A percentile compares a stretch with the other conserved stretches of the same genome.
Evolutionary conservation across 2,797 vertebrate genomes (phyloP).

Genomic region (Pseudotriccus pelzelni): DNA sequence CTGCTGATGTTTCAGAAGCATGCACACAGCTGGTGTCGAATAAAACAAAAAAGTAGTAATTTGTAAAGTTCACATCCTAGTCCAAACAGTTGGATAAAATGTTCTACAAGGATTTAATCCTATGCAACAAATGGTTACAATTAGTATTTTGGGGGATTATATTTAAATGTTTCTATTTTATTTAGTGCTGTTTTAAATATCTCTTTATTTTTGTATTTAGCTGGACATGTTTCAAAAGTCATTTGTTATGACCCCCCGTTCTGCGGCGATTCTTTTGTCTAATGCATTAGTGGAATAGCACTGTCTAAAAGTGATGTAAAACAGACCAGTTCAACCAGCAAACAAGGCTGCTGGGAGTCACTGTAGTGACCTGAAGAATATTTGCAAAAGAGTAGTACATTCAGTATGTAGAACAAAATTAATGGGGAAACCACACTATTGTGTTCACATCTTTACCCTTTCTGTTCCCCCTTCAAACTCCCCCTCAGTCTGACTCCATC

Average conservation of each 20-base stretch:
- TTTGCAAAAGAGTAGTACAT: neutral
- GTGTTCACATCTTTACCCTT: neutral
- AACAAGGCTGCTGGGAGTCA: neutral
- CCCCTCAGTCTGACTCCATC: neutral
- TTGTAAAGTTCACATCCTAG: constrained; percentile 13
- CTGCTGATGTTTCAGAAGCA: constrained; percentile 53
- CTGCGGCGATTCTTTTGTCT: constrained; percentile 28
- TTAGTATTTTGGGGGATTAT: constrained; percentile 18
- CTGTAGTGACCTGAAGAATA: neutral
- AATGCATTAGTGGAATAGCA: neutral
- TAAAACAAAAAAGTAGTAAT: constrained; percentile 21
- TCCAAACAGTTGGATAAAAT: constrained; percentile 16
- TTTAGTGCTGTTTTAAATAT: constrained; percentile 22
- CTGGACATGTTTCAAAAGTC: constrained; percentile 28
- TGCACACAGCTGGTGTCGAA: constrained; percentile 41
- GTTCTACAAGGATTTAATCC: constrained; percentile 37
- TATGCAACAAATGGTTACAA: constrained; percentile 32
- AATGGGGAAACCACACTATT: neutral
- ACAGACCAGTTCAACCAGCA: neutral
- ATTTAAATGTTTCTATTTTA: constrained; percentile 45
- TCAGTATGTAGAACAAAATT: neutral
- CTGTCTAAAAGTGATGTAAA: constrained; percentile 19
- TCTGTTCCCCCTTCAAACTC: neutral
- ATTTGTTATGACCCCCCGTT: neutral
- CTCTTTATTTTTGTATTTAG: constrained; percentile 13